A percentile compares a stretch with the other conserved stretches of the same genome.
Evolutionary conservation across 2,113 vertebrate species (phyloP).

Genomic region (Leptocoma aspasia): DNA sequence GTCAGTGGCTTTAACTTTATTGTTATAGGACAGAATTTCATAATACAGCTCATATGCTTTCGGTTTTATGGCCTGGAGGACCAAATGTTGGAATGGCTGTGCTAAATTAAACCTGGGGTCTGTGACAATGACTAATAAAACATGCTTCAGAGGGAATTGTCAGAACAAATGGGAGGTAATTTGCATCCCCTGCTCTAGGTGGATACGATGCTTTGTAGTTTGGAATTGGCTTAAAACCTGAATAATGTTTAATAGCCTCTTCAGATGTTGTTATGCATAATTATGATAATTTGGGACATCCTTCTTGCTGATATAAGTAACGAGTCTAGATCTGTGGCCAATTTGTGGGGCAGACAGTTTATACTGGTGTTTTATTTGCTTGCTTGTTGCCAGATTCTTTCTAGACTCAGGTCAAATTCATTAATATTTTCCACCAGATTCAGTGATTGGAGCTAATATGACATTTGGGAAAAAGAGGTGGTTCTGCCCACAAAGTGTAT

Average conservation of each 20-base stretch:
- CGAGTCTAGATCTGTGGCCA: neutral
- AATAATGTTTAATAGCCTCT: neutral
- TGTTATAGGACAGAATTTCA: neutral
- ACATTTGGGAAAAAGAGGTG: neutral
- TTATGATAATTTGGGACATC: neutral
- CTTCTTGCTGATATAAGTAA: neutral
- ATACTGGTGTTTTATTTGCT: neutral
- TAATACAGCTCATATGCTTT: neutral
- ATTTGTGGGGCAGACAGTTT: neutral
- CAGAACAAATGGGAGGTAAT: conserved; percentile 10
- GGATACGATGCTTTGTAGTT: neutral
- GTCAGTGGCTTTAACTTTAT: neutral
- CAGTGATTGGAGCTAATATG: neutral
- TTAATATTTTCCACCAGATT: neutral
- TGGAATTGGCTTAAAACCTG: neutral
- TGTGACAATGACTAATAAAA: conserved; percentile 1
- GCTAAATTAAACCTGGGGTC: conserved; percentile 19
- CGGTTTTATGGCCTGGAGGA: neutral
- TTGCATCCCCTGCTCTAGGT: neutral
- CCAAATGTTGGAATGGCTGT: neutral
- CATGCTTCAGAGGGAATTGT: neutral
- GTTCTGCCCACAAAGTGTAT: neutral
- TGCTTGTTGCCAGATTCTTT: neutral
- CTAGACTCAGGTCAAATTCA: neutral
- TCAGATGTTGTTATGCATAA: neutral